Conservation (phyloP, 2,797 vertebrate species). For the Spinus pinus region DNA sequence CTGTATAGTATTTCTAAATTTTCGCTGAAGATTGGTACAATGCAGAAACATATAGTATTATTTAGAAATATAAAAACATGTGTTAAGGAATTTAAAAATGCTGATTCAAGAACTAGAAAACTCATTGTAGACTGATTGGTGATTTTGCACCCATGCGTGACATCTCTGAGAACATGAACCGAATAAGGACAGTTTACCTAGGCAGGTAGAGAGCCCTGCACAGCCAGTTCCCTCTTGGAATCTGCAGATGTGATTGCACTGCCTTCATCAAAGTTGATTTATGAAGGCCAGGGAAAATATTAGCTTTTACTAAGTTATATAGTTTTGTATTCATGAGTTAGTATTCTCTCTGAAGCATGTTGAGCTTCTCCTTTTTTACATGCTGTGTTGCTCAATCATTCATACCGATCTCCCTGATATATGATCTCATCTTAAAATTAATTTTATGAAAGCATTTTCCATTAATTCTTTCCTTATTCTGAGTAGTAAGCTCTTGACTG, state of each 20-base stretch:
- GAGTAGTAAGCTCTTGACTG: background rate
- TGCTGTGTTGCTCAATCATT: background rate
- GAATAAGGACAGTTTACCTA: background rate
- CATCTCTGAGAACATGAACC: background rate
- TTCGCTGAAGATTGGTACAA: background rate
- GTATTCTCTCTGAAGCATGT: background rate
- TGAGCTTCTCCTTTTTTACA: background rate
- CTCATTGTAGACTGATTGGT: background rate
- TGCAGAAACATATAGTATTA: background rate
- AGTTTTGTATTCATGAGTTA: background rate
- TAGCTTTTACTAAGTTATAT: background rate
- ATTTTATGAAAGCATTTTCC: conserved; percentile 33
- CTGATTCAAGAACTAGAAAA: background rate
- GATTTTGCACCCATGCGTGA: background rate
- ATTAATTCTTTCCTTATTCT: conserved; percentile 43
- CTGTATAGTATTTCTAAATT: background rate
- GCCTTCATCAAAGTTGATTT: background rate
- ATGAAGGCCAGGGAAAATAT: background rate
- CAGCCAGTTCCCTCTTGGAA: background rate
- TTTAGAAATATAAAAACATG: background rate
- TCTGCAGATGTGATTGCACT: background rate
- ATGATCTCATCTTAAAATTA: conserved; percentile 28
- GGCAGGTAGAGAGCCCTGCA: background rate
- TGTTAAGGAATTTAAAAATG: background rate
- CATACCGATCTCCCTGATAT: background rate